Evolutionary conservation across 2,888 invertebrate species (phyloP), one percentile per base, ranked within the genome.

Genomic region (Zele albiditarsus): DNA sequence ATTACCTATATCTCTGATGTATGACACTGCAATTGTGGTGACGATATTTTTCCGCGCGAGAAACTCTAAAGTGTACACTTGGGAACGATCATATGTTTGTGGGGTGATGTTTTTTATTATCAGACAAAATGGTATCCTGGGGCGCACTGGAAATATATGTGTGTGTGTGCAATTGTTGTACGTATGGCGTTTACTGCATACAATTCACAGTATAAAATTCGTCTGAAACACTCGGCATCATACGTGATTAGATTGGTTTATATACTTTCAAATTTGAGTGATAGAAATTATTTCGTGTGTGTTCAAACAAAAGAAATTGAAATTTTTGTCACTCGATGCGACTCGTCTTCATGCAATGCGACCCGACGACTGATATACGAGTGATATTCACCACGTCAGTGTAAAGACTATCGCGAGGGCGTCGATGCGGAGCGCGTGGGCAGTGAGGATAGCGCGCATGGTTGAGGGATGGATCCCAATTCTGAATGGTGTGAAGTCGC

Each of bases 341-440:
- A 57, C 38, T 66, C 57, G 27, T 66, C 58, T 33, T 20, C 12
- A 57, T 42, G 42, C 33, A 57, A 57, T 60, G 49, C 60, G 57
- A 63, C 73, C 49, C 38, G 57, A 42, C 66, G 57, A 73, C 73
- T 73, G 73, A 73, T 66, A 42, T 25, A n/a, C 67, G 20, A 27
- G 57, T 42, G 58, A 46, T 46, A 16, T 46, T 46, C 58, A n/a
- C 38, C 23, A 53, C 72, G 25, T 63, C 33, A 63, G 53, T 53
- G 63, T 72, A 33, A 38, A 66, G 73, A 66, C 73, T 42, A 67
- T 66, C 53, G 63, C 31, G n/a, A 46, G 31, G 33, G 42, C 33
- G 49, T 63, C 65, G 57, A 65, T 65, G 72, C n/a, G 16, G 58
- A 63, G 57, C 66, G 73, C 73, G 66, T 73, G 58, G 73, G 58